phyloP scores from a whole-genome alignment of 2,113 vertebrate species.

The Cromileptes altivelis region DNA sequence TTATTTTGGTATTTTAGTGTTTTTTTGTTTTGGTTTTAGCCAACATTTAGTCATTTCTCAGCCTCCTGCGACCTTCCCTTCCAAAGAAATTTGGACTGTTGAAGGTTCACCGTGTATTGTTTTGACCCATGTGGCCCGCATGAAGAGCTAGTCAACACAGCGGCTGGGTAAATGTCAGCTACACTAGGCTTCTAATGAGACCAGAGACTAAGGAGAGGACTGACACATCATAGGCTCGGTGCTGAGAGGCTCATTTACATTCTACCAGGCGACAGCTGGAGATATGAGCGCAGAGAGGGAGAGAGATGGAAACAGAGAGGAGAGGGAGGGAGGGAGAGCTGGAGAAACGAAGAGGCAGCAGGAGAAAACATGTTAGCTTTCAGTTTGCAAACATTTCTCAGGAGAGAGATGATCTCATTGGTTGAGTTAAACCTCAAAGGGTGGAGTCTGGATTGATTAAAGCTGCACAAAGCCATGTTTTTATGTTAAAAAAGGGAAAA shows the following conservation, averaged over 20 bases:
- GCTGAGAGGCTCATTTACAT: conserved; percentile 78
- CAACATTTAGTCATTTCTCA: background rate
- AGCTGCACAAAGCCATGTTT: background rate
- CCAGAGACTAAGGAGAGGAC: conserved; percentile 70
- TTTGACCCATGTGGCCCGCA: conserved; percentile 66
- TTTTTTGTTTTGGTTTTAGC: conserved; percentile 29
- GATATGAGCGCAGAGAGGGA: conserved; percentile 41
- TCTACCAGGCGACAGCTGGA: conserved; percentile 73
- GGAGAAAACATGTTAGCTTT: conserved; percentile 32
- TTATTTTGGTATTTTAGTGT: background rate
- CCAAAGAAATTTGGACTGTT: conserved; percentile 24
- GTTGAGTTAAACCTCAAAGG: background rate
- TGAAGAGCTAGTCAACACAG: conserved; percentile 68
- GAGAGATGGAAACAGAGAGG: conserved; percentile 5
- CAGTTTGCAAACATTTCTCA: conserved; percentile 25
- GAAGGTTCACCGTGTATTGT: conserved; percentile 55
- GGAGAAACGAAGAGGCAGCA: conserved; percentile 22
- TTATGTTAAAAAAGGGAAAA: background rate
- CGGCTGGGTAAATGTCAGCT: conserved; percentile 76
- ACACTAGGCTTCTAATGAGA: conserved; percentile 73
- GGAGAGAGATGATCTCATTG: conserved; percentile 11
- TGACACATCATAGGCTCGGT: conserved; percentile 67
- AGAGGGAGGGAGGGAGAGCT: background rate
- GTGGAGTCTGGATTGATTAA: background rate
- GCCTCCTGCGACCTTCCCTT: conserved; percentile 3